These are phyloP conservation scores for Pangasianodon hypophthalmus DNA, from an alignment of 2,113 vertebrate species.

Conservation along the genomic window DNA sequence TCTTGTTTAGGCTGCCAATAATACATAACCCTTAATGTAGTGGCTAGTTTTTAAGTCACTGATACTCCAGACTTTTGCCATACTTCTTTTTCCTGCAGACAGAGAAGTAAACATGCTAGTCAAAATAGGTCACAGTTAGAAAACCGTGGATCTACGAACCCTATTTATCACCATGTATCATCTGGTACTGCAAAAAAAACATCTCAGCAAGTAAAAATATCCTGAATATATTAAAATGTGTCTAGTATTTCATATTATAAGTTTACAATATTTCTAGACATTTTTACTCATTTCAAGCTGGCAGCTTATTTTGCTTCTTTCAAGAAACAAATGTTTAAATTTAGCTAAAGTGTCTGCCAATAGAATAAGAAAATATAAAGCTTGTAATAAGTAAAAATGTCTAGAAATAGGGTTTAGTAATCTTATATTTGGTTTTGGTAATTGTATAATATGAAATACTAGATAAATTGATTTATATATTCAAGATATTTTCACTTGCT, in stretches of 20 bases:
- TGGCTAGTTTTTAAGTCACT: not conserved
- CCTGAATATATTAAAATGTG: not conserved
- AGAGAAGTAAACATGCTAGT: not conserved
- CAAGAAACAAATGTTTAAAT: not conserved
- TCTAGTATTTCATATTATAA: not conserved
- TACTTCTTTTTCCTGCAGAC: not conserved
- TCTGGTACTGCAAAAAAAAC: not conserved
- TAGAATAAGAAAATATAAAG: not conserved
- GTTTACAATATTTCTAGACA: not conserved
- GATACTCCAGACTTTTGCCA: not conserved
- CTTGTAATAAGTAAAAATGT: not conserved
- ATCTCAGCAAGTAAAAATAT: not conserved
- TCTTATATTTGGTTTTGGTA: not conserved
- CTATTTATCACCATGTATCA: not conserved
- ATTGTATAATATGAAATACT: not conserved
- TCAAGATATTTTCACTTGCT: not conserved
- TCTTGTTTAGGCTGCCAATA: not conserved
- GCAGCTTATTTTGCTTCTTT: not conserved
- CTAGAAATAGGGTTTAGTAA: not conserved
- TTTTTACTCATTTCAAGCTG: not conserved
- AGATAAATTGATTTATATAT: not conserved
- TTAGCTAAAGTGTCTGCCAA: not conserved
- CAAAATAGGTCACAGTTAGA: not conserved
- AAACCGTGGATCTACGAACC: not conserved
- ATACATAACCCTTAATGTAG: not conserved